Percentiles rank a stretch among this genome's conserved stretches.
Evolutionary conservation across 2,888 invertebrate species (phyloP).

Genomic region (Margaritifera margaritifera): DNA sequence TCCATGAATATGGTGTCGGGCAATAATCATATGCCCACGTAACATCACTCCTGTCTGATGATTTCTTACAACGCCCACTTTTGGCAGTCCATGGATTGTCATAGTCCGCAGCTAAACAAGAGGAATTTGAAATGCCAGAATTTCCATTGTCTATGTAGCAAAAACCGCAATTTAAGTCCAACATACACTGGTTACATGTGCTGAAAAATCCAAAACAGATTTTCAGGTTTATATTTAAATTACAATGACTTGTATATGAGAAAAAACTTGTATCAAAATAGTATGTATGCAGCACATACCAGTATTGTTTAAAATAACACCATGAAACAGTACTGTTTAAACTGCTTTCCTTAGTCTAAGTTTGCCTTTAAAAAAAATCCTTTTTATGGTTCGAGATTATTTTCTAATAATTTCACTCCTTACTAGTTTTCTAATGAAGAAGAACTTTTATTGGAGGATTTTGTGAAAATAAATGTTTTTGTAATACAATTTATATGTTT

Average conservation of each 20-base stretch:
- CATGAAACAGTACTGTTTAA: too few species aligned
- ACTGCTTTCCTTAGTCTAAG: too few species aligned
- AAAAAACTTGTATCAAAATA: too few species aligned
- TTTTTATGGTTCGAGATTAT: too few species aligned
- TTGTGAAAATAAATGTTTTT: too few species aligned
- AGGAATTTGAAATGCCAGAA: constrained; percentile 59
- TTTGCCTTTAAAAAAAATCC: too few species aligned
- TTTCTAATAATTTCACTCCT: too few species aligned
- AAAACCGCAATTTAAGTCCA: constrained; percentile 74
- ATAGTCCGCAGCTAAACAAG: constrained; percentile 69
- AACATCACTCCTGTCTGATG: constrained; percentile 42
- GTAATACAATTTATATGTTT: too few species aligned
- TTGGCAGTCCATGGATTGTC: constrained; percentile 63
- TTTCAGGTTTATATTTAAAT: neutral
- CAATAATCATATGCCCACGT: constrained; percentile 74
- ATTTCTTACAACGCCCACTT: constrained; percentile 65
- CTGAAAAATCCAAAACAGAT: constrained; percentile 21
- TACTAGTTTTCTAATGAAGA: too few species aligned
- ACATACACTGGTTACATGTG: constrained; percentile 71
- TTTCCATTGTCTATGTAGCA: constrained; percentile 67
- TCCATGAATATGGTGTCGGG: constrained; percentile 73
- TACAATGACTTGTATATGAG: neutral
- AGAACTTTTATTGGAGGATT: too few species aligned
- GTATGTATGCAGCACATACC: too few species aligned
- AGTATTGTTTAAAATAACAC: too few species aligned